Evolutionary conservation across 2,888 invertebrate species (phyloP), one percentile per base, ranked within the genome.

Genomic region (Hypolimnas misippus): DNA sequence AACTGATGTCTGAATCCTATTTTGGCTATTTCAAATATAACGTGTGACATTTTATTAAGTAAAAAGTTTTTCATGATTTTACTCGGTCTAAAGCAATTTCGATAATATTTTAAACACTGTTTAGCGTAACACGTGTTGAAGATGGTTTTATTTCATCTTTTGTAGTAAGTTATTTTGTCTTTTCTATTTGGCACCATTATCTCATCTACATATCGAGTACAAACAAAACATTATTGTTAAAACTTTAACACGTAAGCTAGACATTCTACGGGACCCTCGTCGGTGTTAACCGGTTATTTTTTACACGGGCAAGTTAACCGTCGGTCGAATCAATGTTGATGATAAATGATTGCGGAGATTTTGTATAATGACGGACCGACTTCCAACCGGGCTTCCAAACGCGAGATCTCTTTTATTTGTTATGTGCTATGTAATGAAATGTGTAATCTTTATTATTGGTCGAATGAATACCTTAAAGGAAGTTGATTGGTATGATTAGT

Each of bases 341-440:
- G 89, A 88, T 89, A 84, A 89, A 87, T 91, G 89, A 91, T 92
- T 91, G 86, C 88, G 77, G 78, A 84, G 86, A 87, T 89, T 89
- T 85, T 72, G 76, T 84, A 83, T 91, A 91, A 91, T 91, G 87
- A 88, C 77, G 82, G 82, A 74, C 77, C 74, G 75, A 72, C 84
- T 84, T 72, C 84, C 84, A 85, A 81, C 83, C 81, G 51, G 49
- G 49, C 66, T 63, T 56, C 58, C 59, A 55, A 62, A 60, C 60
- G 62, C 46, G 46, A 55, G 17, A 33, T 57, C 58, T 62, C 52
- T 66, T 66, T 59, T 63, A 62, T 68, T 63, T 57, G 56, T 46
- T 12, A 38, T 54, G 31, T 52, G 35, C 51, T 67, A 62, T 74
- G 78, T 79, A 82, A 82, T 84, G 80, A 83, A 86, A 84, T 85